Percentiles rank a stretch among this genome's conserved stretches.
These are phyloP conservation scores for Ictalurus furcatus DNA, from an alignment of 2,113 vertebrate genomes.

Conservation along the genomic window DNA sequence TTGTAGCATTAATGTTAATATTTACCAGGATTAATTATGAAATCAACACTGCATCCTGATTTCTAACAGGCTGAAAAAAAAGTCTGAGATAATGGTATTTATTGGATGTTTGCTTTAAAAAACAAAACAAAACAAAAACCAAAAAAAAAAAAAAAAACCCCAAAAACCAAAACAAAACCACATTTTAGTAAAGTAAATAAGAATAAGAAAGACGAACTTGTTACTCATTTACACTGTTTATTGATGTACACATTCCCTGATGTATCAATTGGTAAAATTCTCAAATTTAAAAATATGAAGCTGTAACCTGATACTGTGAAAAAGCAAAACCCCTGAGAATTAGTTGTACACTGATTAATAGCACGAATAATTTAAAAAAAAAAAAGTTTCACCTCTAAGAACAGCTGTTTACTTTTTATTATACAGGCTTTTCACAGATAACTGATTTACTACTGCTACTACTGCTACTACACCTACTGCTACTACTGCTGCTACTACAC, in stretches of 20 bases:
- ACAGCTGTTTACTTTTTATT: not conserved
- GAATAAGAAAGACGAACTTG: not conserved
- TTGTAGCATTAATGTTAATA: not conserved
- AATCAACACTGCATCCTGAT: not conserved
- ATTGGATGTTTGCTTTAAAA: not conserved
- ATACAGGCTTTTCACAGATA: not conserved
- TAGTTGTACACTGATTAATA: not conserved
- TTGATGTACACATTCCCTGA: not conserved
- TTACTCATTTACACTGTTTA: not conserved
- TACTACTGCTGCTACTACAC: too few relatives aligned
- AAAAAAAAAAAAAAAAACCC: not conserved
- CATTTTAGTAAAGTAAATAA: not conserved
- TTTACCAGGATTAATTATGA: not conserved
- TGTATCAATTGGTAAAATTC: not conserved
- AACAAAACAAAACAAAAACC: too few relatives aligned
- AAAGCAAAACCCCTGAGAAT: not conserved
- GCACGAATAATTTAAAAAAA: too few relatives aligned
- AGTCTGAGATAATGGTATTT: not conserved
- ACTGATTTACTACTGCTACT: not conserved
- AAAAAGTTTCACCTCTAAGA: not conserved
- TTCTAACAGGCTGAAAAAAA: not conserved
- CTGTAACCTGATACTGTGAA: too few relatives aligned
- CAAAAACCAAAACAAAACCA: too few relatives aligned
- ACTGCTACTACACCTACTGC: too few relatives aligned
- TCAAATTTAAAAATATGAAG: not conserved